These are phyloP conservation scores for Bungarus multicinctus DNA, from an alignment of 2,113 vertebrate species.

Conservation along the genomic window DNA sequence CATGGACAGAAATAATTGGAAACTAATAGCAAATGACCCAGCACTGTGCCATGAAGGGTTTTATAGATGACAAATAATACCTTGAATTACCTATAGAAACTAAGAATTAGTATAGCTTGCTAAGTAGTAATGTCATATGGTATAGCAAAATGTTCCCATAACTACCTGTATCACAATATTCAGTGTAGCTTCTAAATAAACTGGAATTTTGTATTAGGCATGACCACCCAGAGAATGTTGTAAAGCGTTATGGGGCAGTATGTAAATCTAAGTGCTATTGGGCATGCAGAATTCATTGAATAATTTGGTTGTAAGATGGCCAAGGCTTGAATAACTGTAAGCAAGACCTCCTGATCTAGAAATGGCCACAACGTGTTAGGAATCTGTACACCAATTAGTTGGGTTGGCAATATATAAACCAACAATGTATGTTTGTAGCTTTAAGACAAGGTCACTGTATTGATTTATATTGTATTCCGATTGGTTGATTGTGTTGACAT, in stretches of 20 bases:
- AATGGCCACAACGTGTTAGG: no score
- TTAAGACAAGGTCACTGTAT: no score
- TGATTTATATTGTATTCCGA: no score
- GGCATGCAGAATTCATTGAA: background rate
- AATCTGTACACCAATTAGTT: no score
- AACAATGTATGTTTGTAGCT: no score
- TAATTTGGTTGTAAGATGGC: background rate
- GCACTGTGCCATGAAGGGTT: background rate
- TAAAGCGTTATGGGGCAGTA: no score
- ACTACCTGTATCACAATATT: background rate
- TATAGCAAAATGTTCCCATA: background rate
- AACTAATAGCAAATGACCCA: background rate
- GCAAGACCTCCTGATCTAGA: background rate
- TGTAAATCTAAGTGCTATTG: no score
- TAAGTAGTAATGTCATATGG: background rate
- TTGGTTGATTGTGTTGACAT: no score
- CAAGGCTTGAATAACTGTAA: background rate
- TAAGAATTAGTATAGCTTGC: background rate
- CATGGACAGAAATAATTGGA: background rate
- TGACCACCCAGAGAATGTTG: no score
- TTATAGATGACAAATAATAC: background rate
- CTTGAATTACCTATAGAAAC: background rate
- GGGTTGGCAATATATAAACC: no score
- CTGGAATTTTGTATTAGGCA: no score
- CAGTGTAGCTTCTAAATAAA: background rate